Base-by-base conservation (phyloP, 2,113 vertebrate genomes). In the Seriola dumerili region DNA sequence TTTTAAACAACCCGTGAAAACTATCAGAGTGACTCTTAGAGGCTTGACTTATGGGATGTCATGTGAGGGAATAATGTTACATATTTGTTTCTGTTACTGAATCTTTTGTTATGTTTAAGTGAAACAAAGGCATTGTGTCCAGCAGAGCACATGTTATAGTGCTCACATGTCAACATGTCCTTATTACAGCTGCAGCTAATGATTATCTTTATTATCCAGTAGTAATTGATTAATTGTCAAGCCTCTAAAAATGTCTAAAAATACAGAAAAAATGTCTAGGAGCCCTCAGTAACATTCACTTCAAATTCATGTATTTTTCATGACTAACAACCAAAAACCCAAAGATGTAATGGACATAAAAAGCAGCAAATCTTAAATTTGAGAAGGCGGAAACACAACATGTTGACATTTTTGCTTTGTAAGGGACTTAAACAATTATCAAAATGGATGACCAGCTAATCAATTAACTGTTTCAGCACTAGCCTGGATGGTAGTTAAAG, bases 1-100 rank as follows among this genome's bases (percentile, higher is more conserved):
- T 75, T 80, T 8, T 1, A 74, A 85, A 77, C n/a, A 42, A 42
- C 17, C 19, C 29, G 40, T 29, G 32, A 79, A 62, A 84, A 32
- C n/a, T 2, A 44, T 13, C 61, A 59, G 38, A 10, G 50, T 3
- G 21, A 59, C 19, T 23, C 32, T 44, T 1, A 58, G 5, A 34
- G 34, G 8, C 23, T n/a, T 36, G 59, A 64, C 29, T 46, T 34
- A 52, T 25, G 14, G 17, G 21, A 42, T 32, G n/a, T 42, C 38
- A 48, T 34, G 50, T 69, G 34, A 13, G 21, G 16, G 5, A 54
- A 29, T 21, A 32, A 64, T 48, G 2, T 55, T 62, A 3, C 12
- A 10, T 46, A 44, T 63, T 42, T 40, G 7, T 54, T 52, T 16
- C 1, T 52, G 13, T 32, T 38, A 46, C 19, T 65, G 3, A 38